These are phyloP conservation scores for Melopsittacus undulatus DNA, from an alignment of 2,797 vertebrate species.

Conservation along the genomic window DNA sequence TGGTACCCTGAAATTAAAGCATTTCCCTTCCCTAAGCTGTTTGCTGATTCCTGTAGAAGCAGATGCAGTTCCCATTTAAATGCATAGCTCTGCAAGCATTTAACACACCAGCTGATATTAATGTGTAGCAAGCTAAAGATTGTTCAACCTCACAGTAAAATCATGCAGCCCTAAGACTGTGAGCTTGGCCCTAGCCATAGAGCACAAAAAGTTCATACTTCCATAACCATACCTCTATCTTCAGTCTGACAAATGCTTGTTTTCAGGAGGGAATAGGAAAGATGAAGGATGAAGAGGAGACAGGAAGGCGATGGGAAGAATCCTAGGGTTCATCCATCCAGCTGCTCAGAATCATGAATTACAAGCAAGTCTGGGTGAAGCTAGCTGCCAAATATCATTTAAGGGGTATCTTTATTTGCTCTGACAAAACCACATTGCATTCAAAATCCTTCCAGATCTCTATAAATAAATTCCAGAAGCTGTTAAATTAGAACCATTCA, in stretches of 20 bases:
- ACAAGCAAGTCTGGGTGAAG: slow-evolving; percentile 11
- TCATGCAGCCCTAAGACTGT: not conserved
- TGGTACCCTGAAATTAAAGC: not conserved
- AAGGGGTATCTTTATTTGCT: slow-evolving; percentile 38
- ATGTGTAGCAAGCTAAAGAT: not conserved
- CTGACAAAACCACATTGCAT: slow-evolving; percentile 31
- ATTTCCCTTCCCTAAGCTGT: not conserved
- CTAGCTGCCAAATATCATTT: slow-evolving; percentile 12
- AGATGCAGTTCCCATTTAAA: not conserved
- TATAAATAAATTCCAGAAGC: slow-evolving; percentile 59
- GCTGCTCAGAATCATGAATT: not conserved
- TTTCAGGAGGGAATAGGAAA: not conserved
- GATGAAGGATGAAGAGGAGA: not conserved
- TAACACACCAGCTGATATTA: not conserved
- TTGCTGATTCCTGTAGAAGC: not conserved
- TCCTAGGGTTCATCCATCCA: not conserved
- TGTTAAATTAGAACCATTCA: slow-evolving; percentile 53
- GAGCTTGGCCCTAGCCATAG: not conserved
- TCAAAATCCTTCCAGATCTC: slow-evolving; percentile 56
- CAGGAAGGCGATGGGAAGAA: not conserved
- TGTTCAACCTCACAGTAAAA: not conserved
- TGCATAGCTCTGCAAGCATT: not conserved
- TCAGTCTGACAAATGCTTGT: not conserved
- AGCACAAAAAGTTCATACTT: not conserved
- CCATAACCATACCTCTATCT: not conserved